Evolutionary conservation across 2,113 vertebrate genomes (phyloP).

Genomic region (Urocolius indicus): DNA sequence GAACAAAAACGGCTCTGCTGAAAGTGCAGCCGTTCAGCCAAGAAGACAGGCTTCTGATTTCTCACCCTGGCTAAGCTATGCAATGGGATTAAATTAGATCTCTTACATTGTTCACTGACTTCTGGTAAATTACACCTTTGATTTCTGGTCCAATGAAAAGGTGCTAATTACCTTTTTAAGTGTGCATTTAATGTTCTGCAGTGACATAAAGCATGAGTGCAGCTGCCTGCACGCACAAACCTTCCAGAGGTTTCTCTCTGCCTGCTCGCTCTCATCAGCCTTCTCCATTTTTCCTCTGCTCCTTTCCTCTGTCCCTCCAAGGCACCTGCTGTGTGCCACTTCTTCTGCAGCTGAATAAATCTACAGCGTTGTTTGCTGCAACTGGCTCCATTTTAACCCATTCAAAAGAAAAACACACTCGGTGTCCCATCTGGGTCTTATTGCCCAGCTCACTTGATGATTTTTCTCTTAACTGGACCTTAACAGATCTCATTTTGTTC

Average conservation of each 20-base stretch:
- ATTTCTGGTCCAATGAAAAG: conserved; percentile 73
- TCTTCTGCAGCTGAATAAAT: conserved; percentile 60
- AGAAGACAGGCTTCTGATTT: conserved; percentile 8
- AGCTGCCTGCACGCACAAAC: conserved; percentile 31
- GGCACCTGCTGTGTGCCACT: conserved; percentile 37
- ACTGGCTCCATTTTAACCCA: conserved; percentile 28
- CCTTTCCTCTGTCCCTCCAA: conserved; percentile 43
- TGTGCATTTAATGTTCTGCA: conserved; percentile 71
- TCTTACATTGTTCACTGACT: conserved; percentile 70
- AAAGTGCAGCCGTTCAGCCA: neutral
- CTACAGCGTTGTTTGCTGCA: neutral
- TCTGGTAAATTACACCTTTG: conserved; percentile 75
- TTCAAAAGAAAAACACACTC: neutral
- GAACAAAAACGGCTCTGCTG: neutral
- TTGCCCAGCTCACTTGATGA: neutral
- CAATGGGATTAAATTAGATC: conserved; percentile 63
- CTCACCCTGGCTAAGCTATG: neutral
- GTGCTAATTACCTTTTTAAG: conserved; percentile 75
- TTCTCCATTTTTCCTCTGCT: conserved; percentile 48
- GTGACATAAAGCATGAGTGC: conserved; percentile 67
- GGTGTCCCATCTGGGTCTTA: neutral
- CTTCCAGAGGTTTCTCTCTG: conserved; percentile 66
- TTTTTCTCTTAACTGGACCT: neutral
- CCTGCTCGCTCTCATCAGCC: conserved; percentile 39
- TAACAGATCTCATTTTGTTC: neutral